A percentile compares a stretch with the other conserved stretches of the same genome.
phyloP scores from a whole-genome alignment of 2,888 invertebrate species.

The Beris chalybata region DNA sequence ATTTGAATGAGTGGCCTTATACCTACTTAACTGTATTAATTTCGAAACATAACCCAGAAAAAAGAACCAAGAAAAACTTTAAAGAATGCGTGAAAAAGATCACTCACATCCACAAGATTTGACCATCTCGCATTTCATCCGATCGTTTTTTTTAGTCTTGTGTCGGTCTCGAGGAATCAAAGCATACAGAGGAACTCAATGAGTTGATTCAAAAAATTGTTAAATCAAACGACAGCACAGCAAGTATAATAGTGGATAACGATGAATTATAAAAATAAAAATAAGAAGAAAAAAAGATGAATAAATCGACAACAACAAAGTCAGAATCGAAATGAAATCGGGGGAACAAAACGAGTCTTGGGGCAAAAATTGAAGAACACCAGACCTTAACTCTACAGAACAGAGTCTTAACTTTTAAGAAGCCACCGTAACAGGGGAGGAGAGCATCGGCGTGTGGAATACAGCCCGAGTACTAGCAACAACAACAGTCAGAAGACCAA shows the following conservation, averaged over 20 bases:
- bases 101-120: too few relatives aligned
- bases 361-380: background rate
- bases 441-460: too few relatives aligned
- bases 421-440: too few relatives aligned
- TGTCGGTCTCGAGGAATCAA: constrained; percentile 1
- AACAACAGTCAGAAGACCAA: constrained; percentile 6
- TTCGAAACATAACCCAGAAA: too few relatives aligned
- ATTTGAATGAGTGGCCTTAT: too few relatives aligned
- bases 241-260: constrained; percentile 15
- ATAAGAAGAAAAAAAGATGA: background rate
- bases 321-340: constrained; percentile 17
- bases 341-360: constrained; percentile 8
- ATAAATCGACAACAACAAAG: constrained; percentile 13
- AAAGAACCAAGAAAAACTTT: too few relatives aligned
- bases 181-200: constrained; percentile 5
- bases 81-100: too few relatives aligned
- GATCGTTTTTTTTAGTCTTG: too few relatives aligned
- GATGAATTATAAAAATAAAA: constrained; percentile 12
- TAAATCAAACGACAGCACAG: constrained; percentile 19
- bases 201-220: constrained; percentile 17
- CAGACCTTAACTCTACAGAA: constrained; percentile 1
- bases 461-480: too few relatives aligned
- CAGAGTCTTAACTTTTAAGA: too few relatives aligned
- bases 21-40: too few relatives aligned
- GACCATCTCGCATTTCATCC: too few relatives aligned